These are phyloP conservation scores for Stigmatopora argus DNA, from an alignment of 2,113 vertebrate genomes.

Conservation along the genomic window DNA sequence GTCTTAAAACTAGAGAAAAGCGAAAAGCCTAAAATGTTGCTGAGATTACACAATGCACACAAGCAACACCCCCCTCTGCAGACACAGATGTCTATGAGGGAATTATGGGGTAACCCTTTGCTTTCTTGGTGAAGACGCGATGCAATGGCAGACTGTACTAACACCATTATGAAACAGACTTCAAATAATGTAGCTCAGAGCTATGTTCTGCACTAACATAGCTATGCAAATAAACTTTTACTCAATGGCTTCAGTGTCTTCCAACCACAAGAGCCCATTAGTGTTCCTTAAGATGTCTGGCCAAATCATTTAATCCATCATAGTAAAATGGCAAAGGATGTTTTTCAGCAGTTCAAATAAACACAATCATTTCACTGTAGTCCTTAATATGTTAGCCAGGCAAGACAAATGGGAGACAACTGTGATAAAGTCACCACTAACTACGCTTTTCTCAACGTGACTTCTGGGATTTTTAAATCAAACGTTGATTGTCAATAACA, in stretches of 20 bases:
- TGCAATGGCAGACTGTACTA: slow-evolving; percentile 46
- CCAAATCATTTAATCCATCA: slow-evolving; percentile 53
- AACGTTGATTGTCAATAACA: slow-evolving; percentile 31
- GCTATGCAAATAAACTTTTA: slow-evolving; percentile 9
- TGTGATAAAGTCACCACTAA: slow-evolving; percentile 42
- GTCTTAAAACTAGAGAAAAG: slow-evolving; percentile 2
- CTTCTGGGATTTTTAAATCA: slow-evolving; percentile 38
- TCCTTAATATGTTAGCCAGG: slow-evolving; percentile 48
- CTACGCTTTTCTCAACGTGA: slow-evolving; percentile 38
- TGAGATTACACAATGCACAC: slow-evolving; percentile 20
- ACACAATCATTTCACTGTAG: slow-evolving; percentile 51
- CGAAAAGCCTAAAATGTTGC: slow-evolving; percentile 20
- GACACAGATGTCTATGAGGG: slow-evolving; percentile 27
- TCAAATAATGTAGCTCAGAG: slow-evolving; percentile 16
- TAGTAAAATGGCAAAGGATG: slow-evolving; percentile 54
- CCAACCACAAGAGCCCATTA: slow-evolving; percentile 23
- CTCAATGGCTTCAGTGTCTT: slow-evolving; percentile 26
- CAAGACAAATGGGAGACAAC: slow-evolving; percentile 56
- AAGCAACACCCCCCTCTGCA: slow-evolving; percentile 28
- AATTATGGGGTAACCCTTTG: slow-evolving; percentile 49
- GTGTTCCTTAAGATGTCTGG: slow-evolving; percentile 44
- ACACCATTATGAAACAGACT: slow-evolving; percentile 16
- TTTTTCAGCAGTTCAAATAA: slow-evolving; percentile 55
- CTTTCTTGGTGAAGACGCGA: slow-evolving; percentile 34
- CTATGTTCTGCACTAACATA: neutral